Percentiles rank a stretch among this genome's conserved stretches.
These are phyloP conservation scores for Otus scops DNA, from an alignment of 2,797 vertebrate species.

Conservation along the genomic window DNA sequence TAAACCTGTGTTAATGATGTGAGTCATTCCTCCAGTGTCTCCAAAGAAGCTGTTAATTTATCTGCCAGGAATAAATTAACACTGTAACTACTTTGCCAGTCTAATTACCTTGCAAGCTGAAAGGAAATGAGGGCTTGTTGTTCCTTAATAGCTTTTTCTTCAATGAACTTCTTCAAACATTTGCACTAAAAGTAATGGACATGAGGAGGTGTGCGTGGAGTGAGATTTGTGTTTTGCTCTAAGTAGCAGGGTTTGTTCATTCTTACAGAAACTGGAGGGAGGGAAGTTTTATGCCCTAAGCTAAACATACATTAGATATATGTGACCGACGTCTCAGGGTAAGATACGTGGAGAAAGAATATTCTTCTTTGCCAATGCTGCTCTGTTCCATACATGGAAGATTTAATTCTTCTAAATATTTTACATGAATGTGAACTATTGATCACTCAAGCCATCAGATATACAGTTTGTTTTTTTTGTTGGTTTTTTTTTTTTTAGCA, in stretches of 20 bases:
- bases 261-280: not conserved
- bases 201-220: not conserved
- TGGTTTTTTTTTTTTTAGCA: no score
- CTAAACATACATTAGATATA: not conserved
- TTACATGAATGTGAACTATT: not conserved
- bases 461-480: no score
- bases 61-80: slow-evolving; percentile 58
- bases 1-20: slow-evolving; percentile 37
- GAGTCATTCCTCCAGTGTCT: slow-evolving; percentile 36
- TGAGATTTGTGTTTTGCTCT: not conserved
- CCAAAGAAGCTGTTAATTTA: slow-evolving; percentile 47
- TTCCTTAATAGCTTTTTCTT: slow-evolving; percentile 29
- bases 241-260: not conserved
- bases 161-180: not conserved
- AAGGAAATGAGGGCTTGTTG: slow-evolving; percentile 50
- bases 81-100: slow-evolving; percentile 47
- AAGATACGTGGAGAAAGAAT: not conserved
- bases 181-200: slow-evolving; percentile 16
- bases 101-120: slow-evolving; percentile 35
- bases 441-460: not conserved
- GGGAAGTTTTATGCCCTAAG: not conserved
- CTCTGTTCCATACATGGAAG: not conserved
- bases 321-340: not conserved
- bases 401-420: not conserved
- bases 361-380: not conserved